A percentile compares a stretch with the other conserved stretches of the same genome.
These are phyloP conservation scores for Poeciliopsis turneri DNA, from an alignment of 2,797 vertebrate genomes.

Conservation along the genomic window DNA sequence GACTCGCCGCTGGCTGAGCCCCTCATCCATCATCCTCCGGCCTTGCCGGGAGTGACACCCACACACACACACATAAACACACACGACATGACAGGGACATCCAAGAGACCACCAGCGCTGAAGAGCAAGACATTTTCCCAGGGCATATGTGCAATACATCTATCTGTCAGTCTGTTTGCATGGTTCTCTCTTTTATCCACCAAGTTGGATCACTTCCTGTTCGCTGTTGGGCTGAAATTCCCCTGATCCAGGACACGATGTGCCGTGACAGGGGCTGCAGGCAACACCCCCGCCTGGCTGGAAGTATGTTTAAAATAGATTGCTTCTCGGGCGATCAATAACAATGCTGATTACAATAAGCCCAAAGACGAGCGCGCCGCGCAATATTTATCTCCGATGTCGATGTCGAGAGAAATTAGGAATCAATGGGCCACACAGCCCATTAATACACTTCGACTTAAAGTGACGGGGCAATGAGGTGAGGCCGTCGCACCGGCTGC, in stretches of 20 bases:
- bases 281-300: constrained; percentile 44
- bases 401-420: constrained; percentile 88
- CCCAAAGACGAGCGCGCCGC: constrained; percentile 80
- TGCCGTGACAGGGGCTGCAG: constrained; percentile 50
- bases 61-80: not conserved
- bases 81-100: constrained; percentile 51
- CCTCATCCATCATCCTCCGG: constrained; percentile 75
- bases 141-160: constrained; percentile 34
- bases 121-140: constrained; percentile 42
- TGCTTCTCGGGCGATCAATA: constrained; percentile 90
- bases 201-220: constrained; percentile 16
- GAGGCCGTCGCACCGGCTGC: constrained; percentile 54
- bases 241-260: constrained; percentile 72
- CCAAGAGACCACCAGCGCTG: constrained; percentile 50
- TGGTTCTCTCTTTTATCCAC: constrained; percentile 13
- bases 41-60: constrained; percentile 52
- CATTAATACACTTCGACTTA: constrained; percentile 88
- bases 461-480: constrained; percentile 77
- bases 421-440: constrained; percentile 92
- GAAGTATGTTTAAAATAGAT: constrained; percentile 93
- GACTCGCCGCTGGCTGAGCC: constrained; percentile 55
- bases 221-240: constrained; percentile 13
- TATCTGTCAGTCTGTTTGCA: constrained; percentile 23
- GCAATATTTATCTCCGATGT: constrained; percentile 86
- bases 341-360: constrained; percentile 88